These are phyloP conservation scores for Acanthosepion esculentum DNA, from an alignment of 2,888 invertebrate genomes.

Conservation along the genomic window DNA sequence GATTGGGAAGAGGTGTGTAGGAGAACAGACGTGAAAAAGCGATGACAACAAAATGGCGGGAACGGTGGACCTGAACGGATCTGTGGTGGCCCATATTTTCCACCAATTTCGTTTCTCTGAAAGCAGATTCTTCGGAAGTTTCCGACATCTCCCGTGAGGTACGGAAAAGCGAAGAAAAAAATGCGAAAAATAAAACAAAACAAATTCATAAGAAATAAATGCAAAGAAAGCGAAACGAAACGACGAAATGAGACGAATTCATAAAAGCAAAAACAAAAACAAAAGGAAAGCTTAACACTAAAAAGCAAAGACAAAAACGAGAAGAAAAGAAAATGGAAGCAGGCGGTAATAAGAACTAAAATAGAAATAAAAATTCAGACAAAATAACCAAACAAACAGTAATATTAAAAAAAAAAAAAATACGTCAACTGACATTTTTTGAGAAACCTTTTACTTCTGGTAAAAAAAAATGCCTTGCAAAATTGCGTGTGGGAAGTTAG, in stretches of 20 bases:
- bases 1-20: neutral
- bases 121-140: neutral
- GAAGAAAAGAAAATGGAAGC: neutral
- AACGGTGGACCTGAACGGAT: neutral
- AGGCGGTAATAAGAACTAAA: neutral
- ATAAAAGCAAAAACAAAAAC: neutral
- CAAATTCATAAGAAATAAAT: neutral
- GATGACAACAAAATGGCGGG: neutral
- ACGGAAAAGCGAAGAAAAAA: neutral
- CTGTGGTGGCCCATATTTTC: conserved; percentile 1
- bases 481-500: neutral
- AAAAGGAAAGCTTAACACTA: neutral
- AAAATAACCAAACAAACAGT: neutral
- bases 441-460: neutral
- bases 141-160: conserved; percentile 33
- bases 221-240: neutral
- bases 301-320: neutral
- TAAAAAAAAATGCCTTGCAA: neutral
- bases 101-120: neutral
- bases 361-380: neutral
- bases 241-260: neutral
- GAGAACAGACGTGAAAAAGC: neutral
- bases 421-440: neutral
- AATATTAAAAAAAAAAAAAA: neutral
- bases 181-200: neutral